Evolutionary conservation across 2,797 vertebrate species (phyloP).

Genomic region (Anabacerthia variegaticeps): DNA sequence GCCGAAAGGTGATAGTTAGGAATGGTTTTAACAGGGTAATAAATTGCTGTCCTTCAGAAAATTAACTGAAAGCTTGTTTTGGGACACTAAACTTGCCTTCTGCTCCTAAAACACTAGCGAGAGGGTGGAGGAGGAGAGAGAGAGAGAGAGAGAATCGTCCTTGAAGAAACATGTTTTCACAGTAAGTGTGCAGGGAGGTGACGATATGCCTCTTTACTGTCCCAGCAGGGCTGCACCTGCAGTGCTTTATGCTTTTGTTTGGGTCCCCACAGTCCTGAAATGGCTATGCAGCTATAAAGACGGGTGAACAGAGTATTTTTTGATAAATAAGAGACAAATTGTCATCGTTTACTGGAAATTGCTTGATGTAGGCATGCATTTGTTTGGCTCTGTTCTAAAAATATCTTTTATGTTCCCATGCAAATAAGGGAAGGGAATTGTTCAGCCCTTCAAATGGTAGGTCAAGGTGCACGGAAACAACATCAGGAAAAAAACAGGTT

Average conservation of each 20-base stretch:
- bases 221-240: constrained; percentile 13
- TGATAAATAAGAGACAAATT: neutral
- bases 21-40: neutral
- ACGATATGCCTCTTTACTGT: neutral
- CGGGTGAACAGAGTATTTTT: neutral
- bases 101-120: neutral
- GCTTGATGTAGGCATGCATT: neutral
- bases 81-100: neutral
- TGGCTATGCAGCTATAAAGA: neutral
- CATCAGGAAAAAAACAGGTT: neutral
- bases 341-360: neutral
- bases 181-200: neutral
- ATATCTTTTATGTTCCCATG: neutral
- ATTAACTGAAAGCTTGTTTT: neutral
- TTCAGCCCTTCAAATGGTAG: constrained; percentile 23
- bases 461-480: constrained; percentile 47
- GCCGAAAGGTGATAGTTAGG: neutral
- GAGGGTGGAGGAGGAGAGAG: neutral
- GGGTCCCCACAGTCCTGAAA: neutral
- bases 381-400: constrained; percentile 24
- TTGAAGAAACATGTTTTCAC: constrained; percentile 40
- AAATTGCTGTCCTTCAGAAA: neutral
- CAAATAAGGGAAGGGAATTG: constrained; percentile 36
- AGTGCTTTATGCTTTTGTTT: neutral
- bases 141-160: neutral